These are phyloP conservation scores for Palloptera scutellata DNA, from an alignment of 2,888 invertebrate species.

Conservation along the genomic window DNA sequence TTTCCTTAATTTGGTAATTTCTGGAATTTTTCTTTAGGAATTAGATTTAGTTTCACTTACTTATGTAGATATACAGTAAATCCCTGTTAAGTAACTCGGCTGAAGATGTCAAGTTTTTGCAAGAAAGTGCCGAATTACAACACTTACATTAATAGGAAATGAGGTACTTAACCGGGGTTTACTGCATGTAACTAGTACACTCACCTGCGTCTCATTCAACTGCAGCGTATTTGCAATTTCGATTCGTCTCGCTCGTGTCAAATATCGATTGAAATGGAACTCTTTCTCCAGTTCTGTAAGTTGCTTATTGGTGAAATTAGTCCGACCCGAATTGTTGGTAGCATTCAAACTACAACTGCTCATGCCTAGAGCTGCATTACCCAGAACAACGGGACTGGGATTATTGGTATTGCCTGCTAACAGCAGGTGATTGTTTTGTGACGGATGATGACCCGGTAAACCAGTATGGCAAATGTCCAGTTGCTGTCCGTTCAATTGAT, in stretches of 20 bases:
- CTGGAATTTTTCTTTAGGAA: too few relatives aligned
- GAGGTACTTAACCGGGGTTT: too few relatives aligned
- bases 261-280: constrained; percentile 99
- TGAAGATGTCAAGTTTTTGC: neutral
- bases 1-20: too few relatives aligned
- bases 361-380: constrained; percentile 63
- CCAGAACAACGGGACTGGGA: constrained; percentile 37
- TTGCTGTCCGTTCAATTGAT: constrained; percentile 62
- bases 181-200: constrained; percentile 6
- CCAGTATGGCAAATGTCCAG: constrained; percentile 59
- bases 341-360: constrained; percentile 53
- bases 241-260: constrained; percentile 94
- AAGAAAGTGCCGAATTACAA: too few relatives aligned
- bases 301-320: constrained; percentile 99
- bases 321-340: constrained; percentile 87
- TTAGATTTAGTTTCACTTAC: too few relatives aligned
- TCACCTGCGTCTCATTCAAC: constrained; percentile 91
- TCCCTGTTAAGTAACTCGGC: too few relatives aligned
- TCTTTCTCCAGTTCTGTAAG: constrained; percentile 99
- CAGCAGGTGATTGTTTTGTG: constrained; percentile 50
- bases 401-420: constrained; percentile 40
- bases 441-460: constrained; percentile 33
- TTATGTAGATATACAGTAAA: neutral
- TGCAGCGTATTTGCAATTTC: constrained; percentile 97
- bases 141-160: too few relatives aligned